Base-by-base conservation (phyloP, 2,888 invertebrate species). In the Drosophila paranaensis region DNA sequence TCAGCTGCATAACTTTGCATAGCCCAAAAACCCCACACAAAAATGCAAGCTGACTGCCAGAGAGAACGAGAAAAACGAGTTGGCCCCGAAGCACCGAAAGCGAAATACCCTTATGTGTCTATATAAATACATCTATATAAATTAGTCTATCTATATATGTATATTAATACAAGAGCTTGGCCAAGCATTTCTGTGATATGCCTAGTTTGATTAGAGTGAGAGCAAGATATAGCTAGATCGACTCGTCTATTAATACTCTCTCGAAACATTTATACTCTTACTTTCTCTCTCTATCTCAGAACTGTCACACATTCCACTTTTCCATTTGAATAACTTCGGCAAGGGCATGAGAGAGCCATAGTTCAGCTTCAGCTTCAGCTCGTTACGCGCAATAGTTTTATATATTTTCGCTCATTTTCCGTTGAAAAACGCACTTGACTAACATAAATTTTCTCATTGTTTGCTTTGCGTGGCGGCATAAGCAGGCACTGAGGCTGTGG, bases 391-490 rank as follows among this genome's bases (percentile, higher is more conserved):
- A 51, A 74, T 79, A 73, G 79, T 77, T 81, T 84, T 71, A 71
- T 70, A 73, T 83, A 87, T 82, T 81, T 83, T 81, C 74, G 83
- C 81, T 81, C 74, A 88, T 88, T 86, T 86, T 88, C 87, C 77
- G 77, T 72, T 82, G 87, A 88, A 88, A 86, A 81, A 77, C 82
- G 76, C 87, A 84, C 82, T 84, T 87, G 86, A 84, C 86, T 88
- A 86, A 88, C 87, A 87, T 87, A 87, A 87, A 87, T 87, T 88
- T 87, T 74, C 84, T 77, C 89, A 87, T 88, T 87, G 86, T 88
- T 87, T 88, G 68, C 83, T 73, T 83, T 63, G 62, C 55, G 48
- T 45, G 64, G 79, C 77, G 57, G 43, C 60, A 62, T 53, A 53
- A 53, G 54, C 33, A 39, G 46, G 50, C 39, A 13, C 56, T 35